phyloP scores from a whole-genome alignment of 2,888 invertebrate genomes.

The Hartigia nigra region DNA sequence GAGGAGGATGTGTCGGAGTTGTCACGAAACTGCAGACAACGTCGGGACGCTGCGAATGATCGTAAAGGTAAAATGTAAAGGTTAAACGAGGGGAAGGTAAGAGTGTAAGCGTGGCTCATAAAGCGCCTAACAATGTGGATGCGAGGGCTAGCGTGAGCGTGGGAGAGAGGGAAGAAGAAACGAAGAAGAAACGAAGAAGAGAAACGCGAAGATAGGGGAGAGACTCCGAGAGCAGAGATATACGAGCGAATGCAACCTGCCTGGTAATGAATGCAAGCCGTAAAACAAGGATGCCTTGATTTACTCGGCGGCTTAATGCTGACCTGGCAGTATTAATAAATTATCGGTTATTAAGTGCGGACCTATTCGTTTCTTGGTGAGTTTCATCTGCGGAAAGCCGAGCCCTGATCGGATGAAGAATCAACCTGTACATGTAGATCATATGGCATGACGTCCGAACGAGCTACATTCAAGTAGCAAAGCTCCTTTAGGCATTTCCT shows the following conservation, averaged over 20 bases:
- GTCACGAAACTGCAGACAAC: conserved; percentile 34
- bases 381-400: conserved; percentile 2
- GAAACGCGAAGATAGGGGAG: conserved; percentile 8
- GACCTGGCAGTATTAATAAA: conserved; percentile 60
- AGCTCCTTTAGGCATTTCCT: background rate
- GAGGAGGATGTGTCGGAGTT: conserved; percentile 21
- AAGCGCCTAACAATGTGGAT: conserved; percentile 50
- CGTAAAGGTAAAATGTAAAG: conserved; percentile 28
- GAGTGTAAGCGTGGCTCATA: conserved; percentile 50
- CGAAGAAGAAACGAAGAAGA: conserved; percentile 21
- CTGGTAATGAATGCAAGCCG: conserved; percentile 63
- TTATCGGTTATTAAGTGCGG: conserved; percentile 62
- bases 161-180: conserved; percentile 16
- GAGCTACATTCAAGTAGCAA: background rate
- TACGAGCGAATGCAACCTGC: conserved; percentile 62
- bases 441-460: background rate
- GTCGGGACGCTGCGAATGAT: conserved; percentile 25
- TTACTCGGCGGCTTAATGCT: conserved; percentile 59
- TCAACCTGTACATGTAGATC: conserved; percentile 3
- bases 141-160: conserved; percentile 23
- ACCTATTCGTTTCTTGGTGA: conserved; percentile 21
- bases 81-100: conserved; percentile 45
- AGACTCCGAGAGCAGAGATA: conserved; percentile 47
- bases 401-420: conserved; percentile 2
- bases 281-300: conserved; percentile 63